Percentiles rank a stretch among this genome's conserved stretches.
phyloP scores from a whole-genome alignment of 2,113 vertebrate genomes.

The Gnathonemus longibarbis region DNA sequence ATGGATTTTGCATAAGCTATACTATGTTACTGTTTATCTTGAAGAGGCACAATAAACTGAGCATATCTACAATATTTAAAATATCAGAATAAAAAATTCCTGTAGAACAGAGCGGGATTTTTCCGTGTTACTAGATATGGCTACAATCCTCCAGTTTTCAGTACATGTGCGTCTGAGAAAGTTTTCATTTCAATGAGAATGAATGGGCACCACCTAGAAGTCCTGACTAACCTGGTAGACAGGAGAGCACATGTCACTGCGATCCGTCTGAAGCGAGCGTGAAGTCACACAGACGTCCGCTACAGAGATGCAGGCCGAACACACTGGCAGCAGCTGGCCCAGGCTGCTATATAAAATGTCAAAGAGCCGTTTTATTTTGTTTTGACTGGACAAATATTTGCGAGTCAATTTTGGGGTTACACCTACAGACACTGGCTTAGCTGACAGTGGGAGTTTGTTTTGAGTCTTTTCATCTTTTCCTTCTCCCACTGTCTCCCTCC shows the following conservation, averaged over 20 bases:
- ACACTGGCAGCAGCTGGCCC: constrained; percentile 38
- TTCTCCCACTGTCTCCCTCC: constrained; percentile 17
- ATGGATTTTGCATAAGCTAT: background rate
- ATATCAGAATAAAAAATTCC: background rate
- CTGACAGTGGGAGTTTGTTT: constrained; percentile 70
- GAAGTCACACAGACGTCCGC: constrained; percentile 49
- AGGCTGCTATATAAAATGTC: constrained; percentile 43
- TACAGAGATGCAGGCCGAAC: constrained; percentile 41
- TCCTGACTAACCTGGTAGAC: constrained; percentile 15
- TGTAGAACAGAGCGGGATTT: background rate
- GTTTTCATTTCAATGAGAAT: constrained; percentile 42
- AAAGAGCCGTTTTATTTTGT: constrained; percentile 62
- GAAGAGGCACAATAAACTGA: background rate
- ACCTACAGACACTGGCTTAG: constrained; percentile 56
- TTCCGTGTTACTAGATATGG: background rate
- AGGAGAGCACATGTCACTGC: constrained; percentile 40
- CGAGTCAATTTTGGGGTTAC: constrained; percentile 61
- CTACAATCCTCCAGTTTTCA: background rate
- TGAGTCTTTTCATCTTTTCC: constrained; percentile 62
- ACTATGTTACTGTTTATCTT: background rate
- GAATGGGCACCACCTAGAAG: constrained; percentile 35
- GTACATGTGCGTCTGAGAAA: background rate
- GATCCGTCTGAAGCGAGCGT: constrained; percentile 44
- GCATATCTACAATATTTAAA: background rate
- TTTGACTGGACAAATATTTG: constrained; percentile 69